Conservation (phyloP, 1,140 invertebrate species). For the Melipona quadrifasciata region DNA sequence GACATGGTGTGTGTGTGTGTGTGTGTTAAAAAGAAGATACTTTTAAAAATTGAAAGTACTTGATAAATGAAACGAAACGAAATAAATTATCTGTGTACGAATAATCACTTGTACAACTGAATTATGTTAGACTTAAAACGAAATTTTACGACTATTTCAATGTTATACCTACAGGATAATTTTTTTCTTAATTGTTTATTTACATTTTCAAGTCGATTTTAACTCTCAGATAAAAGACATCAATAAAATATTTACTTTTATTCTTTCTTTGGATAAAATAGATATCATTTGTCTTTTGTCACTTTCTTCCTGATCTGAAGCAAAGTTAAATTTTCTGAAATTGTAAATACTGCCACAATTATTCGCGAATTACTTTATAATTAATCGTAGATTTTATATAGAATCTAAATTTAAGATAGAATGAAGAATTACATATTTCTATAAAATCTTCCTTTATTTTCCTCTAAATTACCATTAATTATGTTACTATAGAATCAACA, state of each 20-base stretch:
- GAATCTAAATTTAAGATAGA: neutral
- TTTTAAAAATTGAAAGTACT: conserved; percentile 24
- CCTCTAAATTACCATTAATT: no score
- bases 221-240: neutral
- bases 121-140: neutral
- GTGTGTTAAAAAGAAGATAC: neutral
- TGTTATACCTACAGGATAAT: neutral
- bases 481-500: no score
- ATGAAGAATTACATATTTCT: neutral
- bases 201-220: neutral
- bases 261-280: neutral
- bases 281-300: neutral
- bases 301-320: neutral
- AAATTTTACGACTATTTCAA: neutral
- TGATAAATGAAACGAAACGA: neutral
- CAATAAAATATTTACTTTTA: neutral
- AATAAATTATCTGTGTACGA: neutral
- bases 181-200: neutral
- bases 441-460: no score
- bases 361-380: neutral
- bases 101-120: neutral
- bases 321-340: neutral
- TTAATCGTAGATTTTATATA: neutral
- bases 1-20: neutral
- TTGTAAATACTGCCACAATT: neutral